A percentile compares a stretch with the other conserved stretches of the same genome.
Conservation (phyloP, 2,797 vertebrate species). For the Poecilia velifera region DNA sequence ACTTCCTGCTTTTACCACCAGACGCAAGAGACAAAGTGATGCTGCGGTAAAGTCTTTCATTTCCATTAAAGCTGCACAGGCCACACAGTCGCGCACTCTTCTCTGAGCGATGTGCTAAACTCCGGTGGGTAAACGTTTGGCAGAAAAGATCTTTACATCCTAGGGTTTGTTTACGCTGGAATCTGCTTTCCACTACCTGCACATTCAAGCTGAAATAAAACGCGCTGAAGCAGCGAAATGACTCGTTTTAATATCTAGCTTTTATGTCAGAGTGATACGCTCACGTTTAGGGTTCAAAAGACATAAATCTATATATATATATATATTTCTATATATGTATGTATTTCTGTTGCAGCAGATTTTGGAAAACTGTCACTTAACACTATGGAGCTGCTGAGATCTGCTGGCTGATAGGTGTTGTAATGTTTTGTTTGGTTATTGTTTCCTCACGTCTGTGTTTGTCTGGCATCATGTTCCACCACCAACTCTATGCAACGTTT, state of each 20-base stretch:
- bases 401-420: background rate
- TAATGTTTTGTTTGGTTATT: background rate
- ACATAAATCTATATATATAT: too few species aligned
- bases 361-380: background rate
- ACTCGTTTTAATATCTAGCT: background rate
- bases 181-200: background rate
- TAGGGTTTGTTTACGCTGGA: background rate
- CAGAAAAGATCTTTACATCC: background rate
- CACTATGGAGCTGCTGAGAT: background rate
- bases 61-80: constrained; percentile 20
- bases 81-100: background rate
- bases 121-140: background rate
- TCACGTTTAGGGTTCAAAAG: too few species aligned
- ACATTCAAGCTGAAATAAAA: background rate
- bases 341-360: background rate
- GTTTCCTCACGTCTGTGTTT: background rate
- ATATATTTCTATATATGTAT: background rate
- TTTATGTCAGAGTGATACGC: background rate
- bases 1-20: background rate
- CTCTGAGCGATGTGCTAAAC: background rate
- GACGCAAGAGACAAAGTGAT: background rate
- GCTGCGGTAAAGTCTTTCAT: background rate
- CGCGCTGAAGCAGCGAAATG: background rate
- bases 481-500: constrained; percentile 43
- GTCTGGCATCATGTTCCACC: constrained; percentile 1